These are phyloP conservation scores for Ectropis grisescens DNA, from an alignment of 1,140 invertebrate genomes.

Conservation along the genomic window DNA sequence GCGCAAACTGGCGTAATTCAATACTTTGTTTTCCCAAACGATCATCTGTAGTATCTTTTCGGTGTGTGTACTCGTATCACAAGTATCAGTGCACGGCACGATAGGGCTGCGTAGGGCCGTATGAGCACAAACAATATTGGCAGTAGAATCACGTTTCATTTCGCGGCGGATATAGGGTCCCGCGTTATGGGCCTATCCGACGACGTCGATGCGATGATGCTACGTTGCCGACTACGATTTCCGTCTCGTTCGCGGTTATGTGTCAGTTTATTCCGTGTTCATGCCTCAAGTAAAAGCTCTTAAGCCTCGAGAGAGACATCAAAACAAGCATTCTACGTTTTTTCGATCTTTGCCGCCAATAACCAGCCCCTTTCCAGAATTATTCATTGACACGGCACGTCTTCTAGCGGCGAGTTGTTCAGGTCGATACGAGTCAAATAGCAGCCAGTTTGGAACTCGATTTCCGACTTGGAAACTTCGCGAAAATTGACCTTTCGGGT, in stretches of 20 bases:
- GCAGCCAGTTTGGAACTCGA: conserved; percentile 11
- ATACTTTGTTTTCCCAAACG: too few species aligned
- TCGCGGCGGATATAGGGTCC: conserved; percentile 53
- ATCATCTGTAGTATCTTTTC: too few species aligned
- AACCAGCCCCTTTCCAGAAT: too few species aligned
- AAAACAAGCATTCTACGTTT: conserved; percentile 12
- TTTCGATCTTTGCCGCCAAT: conserved; percentile 1
- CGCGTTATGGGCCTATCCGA: conserved; percentile 48
- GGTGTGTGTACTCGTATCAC: background rate
- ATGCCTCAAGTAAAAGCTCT: conserved; percentile 14
- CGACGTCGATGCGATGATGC: conserved; percentile 38
- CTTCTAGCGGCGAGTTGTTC: too few species aligned
- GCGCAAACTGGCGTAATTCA: too few species aligned
- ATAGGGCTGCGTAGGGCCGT: conserved; percentile 1
- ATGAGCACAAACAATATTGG: conserved; percentile 18
- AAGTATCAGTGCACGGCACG: background rate
- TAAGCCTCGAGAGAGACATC: conserved; percentile 10
- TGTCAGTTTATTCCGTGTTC: conserved; percentile 33
- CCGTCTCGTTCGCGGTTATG: conserved; percentile 27
- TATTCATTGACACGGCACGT: too few species aligned
- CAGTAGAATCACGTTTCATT: conserved; percentile 56
- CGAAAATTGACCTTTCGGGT: conserved; percentile 3
- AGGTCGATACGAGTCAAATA: conserved; percentile 1
- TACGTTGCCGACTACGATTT: conserved; percentile 46
- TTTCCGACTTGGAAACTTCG: conserved; percentile 11